Base-by-base conservation (phyloP, 2,113 vertebrate genomes). In the Podocnemis expansa region DNA sequence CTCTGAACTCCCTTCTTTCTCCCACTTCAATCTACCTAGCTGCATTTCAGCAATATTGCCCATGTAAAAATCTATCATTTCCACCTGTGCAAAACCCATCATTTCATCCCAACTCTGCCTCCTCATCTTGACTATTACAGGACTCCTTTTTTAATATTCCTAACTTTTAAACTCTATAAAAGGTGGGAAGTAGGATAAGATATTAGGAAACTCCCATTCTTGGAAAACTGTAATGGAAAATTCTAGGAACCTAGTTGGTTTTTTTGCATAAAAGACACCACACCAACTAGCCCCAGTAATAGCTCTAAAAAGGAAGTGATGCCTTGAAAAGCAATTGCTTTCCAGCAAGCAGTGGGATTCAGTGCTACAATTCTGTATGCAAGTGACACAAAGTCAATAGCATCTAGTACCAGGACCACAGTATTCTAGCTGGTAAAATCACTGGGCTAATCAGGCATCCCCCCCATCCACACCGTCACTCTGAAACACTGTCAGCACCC, bases 201-300 rank as follows among this genome's bases (percentile, higher is more conserved):
- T 81, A 88, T 47, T 67, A 75, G 41, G 51, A 89, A 83, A 63
- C 31, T 60, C 10, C 51, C 22, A 54, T 27, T 51, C 43, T 43
- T 56, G 45, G n/a, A 73, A 89, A 78, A 82, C 0, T 31, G n/a
- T 29, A 80, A 88, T 7, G n/a, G 38, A 0, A 0, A 45, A 60
- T 63, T 83, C 10, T 82, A 10, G 67, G 80, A 80, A 63, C 34
- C 17, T 54, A 56, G 14, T 11, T 54, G 55, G 55, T 43, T 80
- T 22, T 43, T 3, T 91, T 17, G 51, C 41, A 38, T 41, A 75
- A 11, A 43, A 21, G 12, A 12, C 38, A 84, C n/a, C 27, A 21
- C 25, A 54, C 49, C 43, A 78, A 47, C 29, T 21, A 78, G 55
- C 43, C 31, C 3, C 27, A 75, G 29, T 41, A 81, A 49, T n/a